These are phyloP conservation scores for Rhynchophorus ferrugineus DNA, from an alignment of 1,140 invertebrate species.

Conservation along the genomic window DNA sequence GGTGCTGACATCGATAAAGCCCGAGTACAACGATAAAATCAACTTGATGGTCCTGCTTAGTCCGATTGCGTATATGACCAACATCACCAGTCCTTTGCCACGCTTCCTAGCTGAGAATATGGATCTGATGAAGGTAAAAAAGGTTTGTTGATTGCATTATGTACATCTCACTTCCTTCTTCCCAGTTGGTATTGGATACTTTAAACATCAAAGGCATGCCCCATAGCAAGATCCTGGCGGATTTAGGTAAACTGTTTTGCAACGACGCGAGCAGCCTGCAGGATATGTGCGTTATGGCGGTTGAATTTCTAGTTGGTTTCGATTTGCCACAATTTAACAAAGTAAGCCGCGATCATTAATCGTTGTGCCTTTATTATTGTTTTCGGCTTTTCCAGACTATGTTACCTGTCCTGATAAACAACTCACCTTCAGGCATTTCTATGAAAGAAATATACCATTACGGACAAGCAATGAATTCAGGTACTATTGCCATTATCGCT, in stretches of 20 bases:
- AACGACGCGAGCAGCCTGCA: conserved; percentile 12
- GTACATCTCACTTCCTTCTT: too few relatives aligned
- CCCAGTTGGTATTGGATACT: too few relatives aligned
- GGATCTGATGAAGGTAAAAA: conserved; percentile 12
- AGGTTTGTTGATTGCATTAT: too few relatives aligned
- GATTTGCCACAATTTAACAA: conserved; percentile 10
- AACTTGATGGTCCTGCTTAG: conserved; percentile 48
- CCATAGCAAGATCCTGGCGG: neutral
- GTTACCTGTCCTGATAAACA: conserved; percentile 12
- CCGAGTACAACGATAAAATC: conserved; percentile 51
- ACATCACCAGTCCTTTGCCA: conserved; percentile 11
- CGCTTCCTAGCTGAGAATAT: conserved; percentile 5
- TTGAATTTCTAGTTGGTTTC: conserved; percentile 17
- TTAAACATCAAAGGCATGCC: conserved; percentile 6
- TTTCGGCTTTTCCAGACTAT: conserved; percentile 18
- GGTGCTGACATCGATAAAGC: conserved; percentile 45
- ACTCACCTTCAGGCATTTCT: conserved; percentile 16
- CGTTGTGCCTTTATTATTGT: too few relatives aligned
- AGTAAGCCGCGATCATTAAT: too few relatives aligned
- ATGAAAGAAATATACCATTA: conserved; percentile 20
- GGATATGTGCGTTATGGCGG: conserved; percentile 8
- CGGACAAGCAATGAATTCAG: conserved; percentile 19
- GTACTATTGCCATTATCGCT: too few relatives aligned
- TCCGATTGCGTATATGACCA: conserved; percentile 45
- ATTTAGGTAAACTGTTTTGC: conserved; percentile 6